Evolutionary conservation across 1,140 invertebrate species (phyloP).

Genomic region (Zaprionus africanus): DNA sequence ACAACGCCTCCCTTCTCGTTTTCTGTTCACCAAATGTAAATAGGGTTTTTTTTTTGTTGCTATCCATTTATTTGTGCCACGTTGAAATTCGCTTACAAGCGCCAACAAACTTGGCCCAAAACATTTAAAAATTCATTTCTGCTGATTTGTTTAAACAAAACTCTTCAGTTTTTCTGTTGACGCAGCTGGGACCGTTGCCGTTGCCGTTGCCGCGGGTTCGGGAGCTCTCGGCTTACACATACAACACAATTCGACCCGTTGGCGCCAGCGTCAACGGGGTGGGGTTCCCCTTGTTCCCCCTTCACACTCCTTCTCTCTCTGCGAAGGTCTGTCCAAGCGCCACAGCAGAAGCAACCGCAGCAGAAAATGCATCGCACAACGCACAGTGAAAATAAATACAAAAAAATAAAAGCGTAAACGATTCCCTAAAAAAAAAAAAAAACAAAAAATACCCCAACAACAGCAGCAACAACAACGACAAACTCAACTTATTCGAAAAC

Average conservation of each 20-base stretch:
- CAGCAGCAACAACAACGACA: neutral
- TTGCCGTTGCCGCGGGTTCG: conserved; percentile 23
- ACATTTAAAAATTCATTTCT: conserved; percentile 59
- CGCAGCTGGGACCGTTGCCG: conserved; percentile 57
- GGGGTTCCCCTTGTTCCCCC: neutral
- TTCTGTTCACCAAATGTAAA: conserved; percentile 40
- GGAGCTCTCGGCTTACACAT: conserved; percentile 61
- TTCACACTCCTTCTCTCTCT: conserved; percentile 1
- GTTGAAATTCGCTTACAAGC: conserved; percentile 66
- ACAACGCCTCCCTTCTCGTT: neutral
- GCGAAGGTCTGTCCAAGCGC: conserved; percentile 52
- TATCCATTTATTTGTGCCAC: conserved; percentile 22
- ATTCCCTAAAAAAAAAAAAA: neutral
- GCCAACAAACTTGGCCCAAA: conserved; percentile 66
- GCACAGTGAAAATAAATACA: conserved; percentile 18
- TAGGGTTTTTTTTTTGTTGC: conserved; percentile 35
- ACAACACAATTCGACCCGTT: conserved; percentile 26
- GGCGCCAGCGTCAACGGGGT: conserved; percentile 49
- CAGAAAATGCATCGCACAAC: conserved; percentile 21
- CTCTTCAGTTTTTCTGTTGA: conserved; percentile 57
- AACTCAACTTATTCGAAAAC: conserved; percentile 12
- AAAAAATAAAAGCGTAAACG: neutral
- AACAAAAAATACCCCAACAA: too few species aligned
- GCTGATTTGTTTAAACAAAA: conserved; percentile 71
- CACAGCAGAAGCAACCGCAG: conserved; percentile 10